Conservation (phyloP, 2,888 invertebrate genomes). For the Stomorhina lunata region DNA sequence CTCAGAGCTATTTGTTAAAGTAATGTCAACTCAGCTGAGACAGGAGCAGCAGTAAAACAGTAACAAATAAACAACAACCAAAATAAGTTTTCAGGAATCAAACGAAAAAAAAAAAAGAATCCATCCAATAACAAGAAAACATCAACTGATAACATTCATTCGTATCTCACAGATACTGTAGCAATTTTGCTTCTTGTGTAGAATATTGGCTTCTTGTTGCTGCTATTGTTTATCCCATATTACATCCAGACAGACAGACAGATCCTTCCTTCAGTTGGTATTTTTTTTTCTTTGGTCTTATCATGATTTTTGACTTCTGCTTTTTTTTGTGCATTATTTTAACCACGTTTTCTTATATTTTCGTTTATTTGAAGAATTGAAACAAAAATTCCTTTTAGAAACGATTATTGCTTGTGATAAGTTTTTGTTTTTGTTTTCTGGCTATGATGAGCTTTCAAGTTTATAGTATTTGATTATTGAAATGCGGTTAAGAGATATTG, state of each 20-base stretch:
- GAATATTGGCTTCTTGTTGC: conserved; percentile 35
- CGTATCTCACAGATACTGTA: conserved; percentile 33
- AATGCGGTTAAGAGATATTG: conserved; percentile 15
- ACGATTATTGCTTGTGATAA: not conserved
- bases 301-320: conserved; percentile 46
- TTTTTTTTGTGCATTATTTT: conserved; percentile 29
- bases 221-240: not conserved
- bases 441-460: conserved; percentile 23
- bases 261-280: too few species aligned
- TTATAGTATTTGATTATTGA: conserved; percentile 32
- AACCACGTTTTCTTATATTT: conserved; percentile 37
- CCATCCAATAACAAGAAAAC: too few species aligned
- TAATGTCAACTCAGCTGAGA: conserved; percentile 55
- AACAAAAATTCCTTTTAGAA: conserved; percentile 28
- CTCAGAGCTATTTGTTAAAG: conserved; percentile 58
- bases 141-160: conserved; percentile 47
- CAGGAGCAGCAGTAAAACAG: too few species aligned
- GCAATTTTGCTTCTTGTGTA: too few species aligned
- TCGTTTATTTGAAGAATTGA: conserved; percentile 15
- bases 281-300: conserved; percentile 40
- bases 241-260: not conserved
- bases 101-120: not conserved
- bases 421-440: not conserved
- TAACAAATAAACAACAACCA: conserved; percentile 40
- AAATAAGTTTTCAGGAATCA: not conserved